These are phyloP conservation scores for Embiotoca jacksoni DNA, from an alignment of 2,113 vertebrate species.

Conservation along the genomic window DNA sequence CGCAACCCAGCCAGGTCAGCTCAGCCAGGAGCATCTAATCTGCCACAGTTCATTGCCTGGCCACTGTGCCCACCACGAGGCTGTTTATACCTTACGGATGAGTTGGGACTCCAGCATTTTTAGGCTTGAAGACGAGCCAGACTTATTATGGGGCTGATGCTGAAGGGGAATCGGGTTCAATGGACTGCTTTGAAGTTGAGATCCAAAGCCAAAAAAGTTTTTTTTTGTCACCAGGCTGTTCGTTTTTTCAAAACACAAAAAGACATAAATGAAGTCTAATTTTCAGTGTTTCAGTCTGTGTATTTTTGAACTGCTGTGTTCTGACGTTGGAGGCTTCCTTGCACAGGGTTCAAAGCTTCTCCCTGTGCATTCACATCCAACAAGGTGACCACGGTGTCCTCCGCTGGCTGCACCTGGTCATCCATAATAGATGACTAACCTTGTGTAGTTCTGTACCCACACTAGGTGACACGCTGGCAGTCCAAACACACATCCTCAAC, in stretches of 20 bases:
- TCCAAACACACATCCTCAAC: constrained; percentile 56
- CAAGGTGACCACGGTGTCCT: constrained; percentile 73
- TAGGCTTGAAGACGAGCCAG: constrained; percentile 62
- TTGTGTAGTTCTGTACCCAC: constrained; percentile 56
- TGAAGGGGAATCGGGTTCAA: constrained; percentile 48
- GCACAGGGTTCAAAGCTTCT: constrained; percentile 47
- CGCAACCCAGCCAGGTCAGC: constrained; percentile 8
- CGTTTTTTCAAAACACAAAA: neutral
- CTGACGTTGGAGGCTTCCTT: constrained; percentile 24
- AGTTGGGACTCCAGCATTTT: constrained; percentile 49
- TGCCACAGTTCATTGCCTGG: constrained; percentile 49
- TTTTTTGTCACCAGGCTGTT: constrained; percentile 5
- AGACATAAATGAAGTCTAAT: neutral
- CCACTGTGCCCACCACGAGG: constrained; percentile 39
- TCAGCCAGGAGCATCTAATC: constrained; percentile 42
- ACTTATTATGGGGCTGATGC: constrained; percentile 45
- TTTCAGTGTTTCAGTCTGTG: neutral
- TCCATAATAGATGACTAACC: constrained; percentile 77
- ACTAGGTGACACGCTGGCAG: constrained; percentile 52
- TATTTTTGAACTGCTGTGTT: constrained; percentile 8
- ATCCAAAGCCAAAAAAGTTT: constrained; percentile 20
- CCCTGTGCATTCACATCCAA: constrained; percentile 27
- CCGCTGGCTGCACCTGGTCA: constrained; percentile 41
- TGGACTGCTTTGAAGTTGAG: constrained; percentile 39
- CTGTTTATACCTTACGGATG: constrained; percentile 51